phyloP scores from a whole-genome alignment of 92 coral and sea anemone genomes.

The Anthopleura xanthogrammica region DNA sequence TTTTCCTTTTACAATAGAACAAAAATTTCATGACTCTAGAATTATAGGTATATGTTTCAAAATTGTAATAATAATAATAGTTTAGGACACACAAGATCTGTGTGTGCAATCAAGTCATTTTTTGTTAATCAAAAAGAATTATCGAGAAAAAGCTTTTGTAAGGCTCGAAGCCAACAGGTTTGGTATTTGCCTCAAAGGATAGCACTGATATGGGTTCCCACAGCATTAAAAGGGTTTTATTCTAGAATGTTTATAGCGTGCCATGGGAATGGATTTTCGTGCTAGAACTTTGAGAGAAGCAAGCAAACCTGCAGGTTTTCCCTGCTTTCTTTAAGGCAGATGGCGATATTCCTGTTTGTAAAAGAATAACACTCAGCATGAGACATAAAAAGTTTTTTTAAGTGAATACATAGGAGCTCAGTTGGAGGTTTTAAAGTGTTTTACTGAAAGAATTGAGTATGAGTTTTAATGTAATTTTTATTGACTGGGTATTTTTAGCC shows the following conservation, averaged over 20 bases:
- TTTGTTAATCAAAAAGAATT: neutral
- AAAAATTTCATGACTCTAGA: neutral
- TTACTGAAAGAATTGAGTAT: constrained; percentile 1
- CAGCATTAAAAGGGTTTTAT: constrained; percentile 6
- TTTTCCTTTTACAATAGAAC: neutral
- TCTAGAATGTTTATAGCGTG: neutral
- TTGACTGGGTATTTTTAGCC: neutral
- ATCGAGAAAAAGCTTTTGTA: neutral
- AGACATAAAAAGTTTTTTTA: neutral
- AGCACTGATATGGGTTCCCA: constrained; percentile 12
- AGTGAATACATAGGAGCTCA: constrained; percentile 5
- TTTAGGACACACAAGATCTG: neutral
- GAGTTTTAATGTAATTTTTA: neutral
- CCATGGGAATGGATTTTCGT: neutral
- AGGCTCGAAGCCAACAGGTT: neutral
- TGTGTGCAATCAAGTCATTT: no score
- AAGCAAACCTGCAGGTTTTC: neutral
- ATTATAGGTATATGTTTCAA: neutral
- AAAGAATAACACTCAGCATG: neutral
- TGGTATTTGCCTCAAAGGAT: neutral
- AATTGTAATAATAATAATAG: neutral
- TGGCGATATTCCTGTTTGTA: neutral
- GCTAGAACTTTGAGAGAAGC: neutral
- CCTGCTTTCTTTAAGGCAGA: constrained; percentile 5
- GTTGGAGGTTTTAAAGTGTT: constrained; percentile 10